phyloP scores from a whole-genome alignment of 2,113 vertebrate genomes.

The Oryzias melastigma region DNA sequence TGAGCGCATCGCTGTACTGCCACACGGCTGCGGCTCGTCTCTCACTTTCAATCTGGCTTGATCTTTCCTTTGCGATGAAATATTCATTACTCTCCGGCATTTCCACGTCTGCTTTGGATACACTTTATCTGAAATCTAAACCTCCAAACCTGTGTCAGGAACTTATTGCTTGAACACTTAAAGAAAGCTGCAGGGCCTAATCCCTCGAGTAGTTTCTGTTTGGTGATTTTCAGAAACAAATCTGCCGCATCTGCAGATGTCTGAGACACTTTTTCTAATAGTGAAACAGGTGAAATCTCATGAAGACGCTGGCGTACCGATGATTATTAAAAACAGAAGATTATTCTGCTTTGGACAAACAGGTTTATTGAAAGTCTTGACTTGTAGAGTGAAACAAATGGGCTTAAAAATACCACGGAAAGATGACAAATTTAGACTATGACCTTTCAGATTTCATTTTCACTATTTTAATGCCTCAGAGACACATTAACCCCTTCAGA shows the following conservation, averaged over 20 bases:
- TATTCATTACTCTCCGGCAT: conserved; percentile 67
- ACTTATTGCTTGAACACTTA: conserved; percentile 62
- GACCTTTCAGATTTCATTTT: too few species aligned
- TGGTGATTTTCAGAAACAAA: conserved; percentile 55
- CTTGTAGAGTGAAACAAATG: too few species aligned
- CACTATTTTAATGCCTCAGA: too few species aligned
- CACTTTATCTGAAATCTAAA: conserved; percentile 50
- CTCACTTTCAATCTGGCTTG: conserved; percentile 33
- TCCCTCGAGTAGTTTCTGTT: conserved; percentile 43
- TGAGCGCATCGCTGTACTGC: conserved; percentile 10
- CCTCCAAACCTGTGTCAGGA: conserved; percentile 49
- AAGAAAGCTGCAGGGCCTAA: conserved; percentile 20
- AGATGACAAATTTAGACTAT: too few species aligned
- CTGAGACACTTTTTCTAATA: conserved; percentile 41
- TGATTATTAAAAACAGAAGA: too few species aligned
- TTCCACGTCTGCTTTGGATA: conserved; percentile 49
- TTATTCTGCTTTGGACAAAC: too few species aligned
- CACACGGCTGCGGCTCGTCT: conserved; percentile 7
- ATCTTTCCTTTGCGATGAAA: conserved; percentile 60
- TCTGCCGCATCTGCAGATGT: conserved; percentile 40
- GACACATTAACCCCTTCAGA: too few species aligned
- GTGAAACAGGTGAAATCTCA: conserved; percentile 13
- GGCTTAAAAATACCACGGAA: too few species aligned
- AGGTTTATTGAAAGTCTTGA: too few species aligned
- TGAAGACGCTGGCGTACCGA: conserved; percentile 29